Percentiles rank a stretch among this genome's conserved stretches.
These are phyloP conservation scores for Ancistrus triradiatus DNA, from an alignment of 2,113 vertebrate species.

Conservation along the genomic window DNA sequence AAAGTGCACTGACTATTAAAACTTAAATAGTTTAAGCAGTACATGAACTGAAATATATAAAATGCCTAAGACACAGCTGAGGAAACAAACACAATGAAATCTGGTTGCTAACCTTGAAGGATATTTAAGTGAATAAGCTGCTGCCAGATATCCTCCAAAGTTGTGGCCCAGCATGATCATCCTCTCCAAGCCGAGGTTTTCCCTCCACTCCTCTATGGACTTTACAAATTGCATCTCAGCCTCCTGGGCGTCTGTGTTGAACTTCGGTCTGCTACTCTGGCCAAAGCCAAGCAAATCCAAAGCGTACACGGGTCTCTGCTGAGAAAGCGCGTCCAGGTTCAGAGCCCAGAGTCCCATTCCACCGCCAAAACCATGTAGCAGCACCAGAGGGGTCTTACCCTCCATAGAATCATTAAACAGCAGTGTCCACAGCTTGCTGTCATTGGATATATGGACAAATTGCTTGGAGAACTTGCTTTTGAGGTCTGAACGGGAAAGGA, in stretches of 20 bases:
- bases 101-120: slow-evolving; percentile 72
- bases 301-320: slow-evolving; percentile 78
- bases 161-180: slow-evolving; percentile 94
- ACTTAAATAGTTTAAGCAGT: too few species aligned
- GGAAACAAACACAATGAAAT: too few species aligned
- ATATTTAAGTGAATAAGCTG: slow-evolving; percentile 83
- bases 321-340: slow-evolving; percentile 85
- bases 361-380: slow-evolving; percentile 91
- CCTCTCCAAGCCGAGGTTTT: slow-evolving; percentile 74
- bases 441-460: slow-evolving; percentile 72
- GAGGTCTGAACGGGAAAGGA: slow-evolving; percentile 66
- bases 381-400: slow-evolving; percentile 81
- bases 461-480: slow-evolving; percentile 72
- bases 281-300: slow-evolving; percentile 92
- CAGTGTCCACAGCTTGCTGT: slow-evolving; percentile 87
- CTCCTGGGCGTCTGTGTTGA: slow-evolving; percentile 74
- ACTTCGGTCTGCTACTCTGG: slow-evolving; percentile 84
- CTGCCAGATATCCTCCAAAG: slow-evolving; percentile 86
- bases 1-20: too few species aligned
- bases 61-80: too few species aligned
- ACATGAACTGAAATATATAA: too few species aligned
- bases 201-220: slow-evolving; percentile 90
- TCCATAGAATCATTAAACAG: slow-evolving; percentile 62
- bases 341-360: slow-evolving; percentile 92
- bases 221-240: slow-evolving; percentile 91